Evolutionary conservation across 2,797 vertebrate genomes (phyloP), one percentile per base, ranked within the genome.

Genomic region (Chloroceryle inda): DNA sequence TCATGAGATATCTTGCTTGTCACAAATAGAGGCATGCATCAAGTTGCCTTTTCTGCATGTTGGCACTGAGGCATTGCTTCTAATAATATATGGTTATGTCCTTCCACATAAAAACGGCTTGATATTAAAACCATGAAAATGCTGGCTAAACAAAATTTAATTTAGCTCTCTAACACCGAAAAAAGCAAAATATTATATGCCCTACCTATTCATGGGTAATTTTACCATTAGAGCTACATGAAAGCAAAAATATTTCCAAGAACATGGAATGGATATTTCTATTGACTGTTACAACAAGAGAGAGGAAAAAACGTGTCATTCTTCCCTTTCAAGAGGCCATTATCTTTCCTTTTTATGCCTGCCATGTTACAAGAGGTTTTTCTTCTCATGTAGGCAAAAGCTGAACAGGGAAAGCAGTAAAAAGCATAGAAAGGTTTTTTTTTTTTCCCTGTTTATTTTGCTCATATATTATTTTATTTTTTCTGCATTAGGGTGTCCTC

Each of bases 201-300:
- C 71, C 61, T 92, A 77, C 29, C n/a, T 69, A 16, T 40, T 78
- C 31, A 49, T 45, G 56, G 10, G 40, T 69, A 85, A 35, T 86
- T 94, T 97, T 79, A 74, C n/a, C n/a, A 47, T 78, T 35, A 78
- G 47, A 10, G 44, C 40, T 85, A 76, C 44, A 88, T 74, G 47
- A 94, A 96, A 80, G 85, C n/a, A 85, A 58, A 40, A 31, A 31
- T 66, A 80, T 61, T 92, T 66, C 82, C 90, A 91, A 81, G 87
- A 95, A 92, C 2, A 17, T 18, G 7, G 22, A 42, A 44, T 31
- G 20, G 53, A 29, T 89, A 37, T 68, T 92, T 93, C 53, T 83
- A 44, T 71, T 71, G 69, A 82, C 56, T 81, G 23, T 59, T 96
- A 50, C 53, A 61, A 64, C 1, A 47, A 38, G 58, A 67, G 11